Base-by-base conservation (phyloP, 2,888 invertebrate genomes). In the Scaeva pyrastri region DNA sequence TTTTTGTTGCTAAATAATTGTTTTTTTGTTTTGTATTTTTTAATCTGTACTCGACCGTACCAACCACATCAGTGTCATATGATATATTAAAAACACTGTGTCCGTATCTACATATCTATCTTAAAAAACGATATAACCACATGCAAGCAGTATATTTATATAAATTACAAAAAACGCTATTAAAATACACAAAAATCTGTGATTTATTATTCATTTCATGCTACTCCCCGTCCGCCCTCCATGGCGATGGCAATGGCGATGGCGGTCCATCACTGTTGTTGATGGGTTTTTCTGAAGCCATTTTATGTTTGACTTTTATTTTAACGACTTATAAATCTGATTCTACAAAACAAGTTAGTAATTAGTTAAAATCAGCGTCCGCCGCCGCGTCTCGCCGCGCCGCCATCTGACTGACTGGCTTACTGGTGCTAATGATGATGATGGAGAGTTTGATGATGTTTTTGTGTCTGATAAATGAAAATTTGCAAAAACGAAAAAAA, bases 271-370 rank as follows among this genome's bases (percentile, higher is more conserved):
- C 45, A 48, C 66, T 66, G 14, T 2, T 48, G 16, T n/a, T 41
- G 39, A 52, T 68, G 68, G 68, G 39, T 39, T 68, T 21, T 39
- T 45, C 26, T 72, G 39, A n/a, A 31, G 73, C 36, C 50, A 66
- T 73, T 73, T 68, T 73, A 23, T 31, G 56, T 31, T 50, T 71
- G 41, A 56, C 21, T 23, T 68, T 50, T 21, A 21, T 50, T 68
- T 66, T 56, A 60, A 64, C 56, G 52, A 39, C 43, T 68, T 26
- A 31, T 23, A 45, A 66, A 41, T 73, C 41, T 21, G 45, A 60
- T 68, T 60, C 23, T 10, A 10, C n/a, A 62, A 70, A 79, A 83
- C 70, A 52, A 70, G 79, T 74, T 74, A 48, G 64, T 56, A 78
- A 79, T 83, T 73, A 74, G 62, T 36, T 41, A 71, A 52, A 78